Conservation (phyloP, 2,113 vertebrate species). For the Sander vitreus region DNA sequence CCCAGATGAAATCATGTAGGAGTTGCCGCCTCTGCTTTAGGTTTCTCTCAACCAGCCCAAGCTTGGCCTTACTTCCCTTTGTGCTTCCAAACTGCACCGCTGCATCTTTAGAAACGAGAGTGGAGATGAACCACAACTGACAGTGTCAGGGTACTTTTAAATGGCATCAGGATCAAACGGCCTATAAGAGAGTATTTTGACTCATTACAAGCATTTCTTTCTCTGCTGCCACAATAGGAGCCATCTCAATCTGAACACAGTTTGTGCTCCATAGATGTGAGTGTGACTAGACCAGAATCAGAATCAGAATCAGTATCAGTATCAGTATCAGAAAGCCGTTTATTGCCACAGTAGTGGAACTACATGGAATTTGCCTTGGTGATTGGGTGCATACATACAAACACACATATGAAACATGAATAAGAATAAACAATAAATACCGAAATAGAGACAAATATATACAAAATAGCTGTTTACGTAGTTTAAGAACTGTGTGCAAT, state of each 20-base stretch:
- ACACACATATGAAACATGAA: no score
- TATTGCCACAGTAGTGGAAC: no score
- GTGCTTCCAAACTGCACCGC: conserved; percentile 37
- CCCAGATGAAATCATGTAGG: conserved; percentile 51
- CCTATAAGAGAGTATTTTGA: not conserved
- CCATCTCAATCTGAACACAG: conserved; percentile 12
- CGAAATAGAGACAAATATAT: no score
- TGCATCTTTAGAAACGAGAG: conserved; percentile 19
- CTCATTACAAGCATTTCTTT: not conserved
- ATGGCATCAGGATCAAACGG: conserved; percentile 1
- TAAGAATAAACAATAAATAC: no score
- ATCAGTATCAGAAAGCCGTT: no score
- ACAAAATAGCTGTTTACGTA: no score
- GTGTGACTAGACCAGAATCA: not conserved
- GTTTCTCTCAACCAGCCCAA: conserved; percentile 17
- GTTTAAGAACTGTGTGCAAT: no score
- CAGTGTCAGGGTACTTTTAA: not conserved
- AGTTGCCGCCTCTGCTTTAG: conserved; percentile 52
- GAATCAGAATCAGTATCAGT: not conserved
- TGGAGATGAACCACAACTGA: conserved; percentile 1
- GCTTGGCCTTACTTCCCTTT: conserved; percentile 30
- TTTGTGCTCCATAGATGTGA: not conserved
- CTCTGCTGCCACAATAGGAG: not conserved
- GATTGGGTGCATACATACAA: no score
- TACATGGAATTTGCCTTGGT: no score